phyloP scores from a whole-genome alignment of 23 tunicate species.

The Clavelina lepadiformis region DNA sequence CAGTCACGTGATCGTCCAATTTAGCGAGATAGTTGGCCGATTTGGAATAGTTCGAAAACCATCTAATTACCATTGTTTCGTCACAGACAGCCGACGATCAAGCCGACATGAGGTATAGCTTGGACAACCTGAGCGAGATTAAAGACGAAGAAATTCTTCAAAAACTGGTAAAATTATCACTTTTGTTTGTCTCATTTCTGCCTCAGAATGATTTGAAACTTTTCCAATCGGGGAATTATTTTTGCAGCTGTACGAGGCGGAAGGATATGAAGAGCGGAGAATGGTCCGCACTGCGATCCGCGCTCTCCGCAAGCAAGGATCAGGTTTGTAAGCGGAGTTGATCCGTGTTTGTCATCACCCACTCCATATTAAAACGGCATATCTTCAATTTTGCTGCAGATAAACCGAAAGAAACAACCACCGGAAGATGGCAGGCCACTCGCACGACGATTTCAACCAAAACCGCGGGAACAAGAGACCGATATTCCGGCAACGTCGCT shows the following conservation, averaged over 20 bases:
- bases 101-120: constrained; percentile 30
- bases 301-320: constrained; percentile 31
- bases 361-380: too few species aligned
- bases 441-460: constrained; percentile 6
- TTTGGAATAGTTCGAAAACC: too few species aligned
- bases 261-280: constrained; percentile 64
- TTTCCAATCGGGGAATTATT: not conserved
- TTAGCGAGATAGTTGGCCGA: too few species aligned
- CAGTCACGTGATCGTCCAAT: too few species aligned
- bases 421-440: constrained; percentile 8
- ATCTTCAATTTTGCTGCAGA: not conserved
- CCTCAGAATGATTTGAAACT: not conserved
- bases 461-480: not conserved
- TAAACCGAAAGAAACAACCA: constrained; percentile 1
- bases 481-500: not conserved
- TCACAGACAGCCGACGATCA: constrained; percentile 15
- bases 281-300: constrained; percentile 67
- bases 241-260: constrained; percentile 59
- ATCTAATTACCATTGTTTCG: too few species aligned
- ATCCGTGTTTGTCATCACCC: not conserved
- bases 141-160: constrained; percentile 47
- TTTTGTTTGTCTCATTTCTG: not conserved
- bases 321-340: too few species aligned
- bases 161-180: constrained; percentile 47
- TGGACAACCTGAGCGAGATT: constrained; percentile 51